Conservation (phyloP, 2,797 vertebrate species). For the Aeoliscus strigatus region DNA sequence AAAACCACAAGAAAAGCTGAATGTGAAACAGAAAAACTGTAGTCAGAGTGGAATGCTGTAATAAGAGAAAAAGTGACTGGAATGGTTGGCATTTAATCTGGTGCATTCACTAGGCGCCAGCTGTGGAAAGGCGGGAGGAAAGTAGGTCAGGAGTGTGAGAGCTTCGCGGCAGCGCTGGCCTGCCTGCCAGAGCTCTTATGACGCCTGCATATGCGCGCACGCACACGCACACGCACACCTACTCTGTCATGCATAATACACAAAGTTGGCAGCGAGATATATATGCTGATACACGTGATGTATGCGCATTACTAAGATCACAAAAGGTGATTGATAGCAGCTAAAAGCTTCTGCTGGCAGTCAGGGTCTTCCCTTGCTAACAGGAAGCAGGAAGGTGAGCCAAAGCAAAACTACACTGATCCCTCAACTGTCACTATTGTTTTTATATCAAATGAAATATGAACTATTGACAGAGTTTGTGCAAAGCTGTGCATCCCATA, state of each 20-base stretch:
- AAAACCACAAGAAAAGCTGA: conserved; percentile 32
- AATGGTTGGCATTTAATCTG: conserved; percentile 66
- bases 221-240: conserved; percentile 16
- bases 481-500: too few species aligned
- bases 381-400: conserved; percentile 34
- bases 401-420: conserved; percentile 13
- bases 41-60: conserved; percentile 43
- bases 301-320: conserved; percentile 11
- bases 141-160: conserved; percentile 73
- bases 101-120: conserved; percentile 57
- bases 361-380: conserved; percentile 41
- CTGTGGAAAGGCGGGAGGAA: conserved; percentile 66
- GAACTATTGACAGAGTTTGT: too few species aligned
- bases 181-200: conserved; percentile 33
- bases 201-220: conserved; percentile 41
- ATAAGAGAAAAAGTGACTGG: conserved; percentile 49
- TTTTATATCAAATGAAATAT: too few species aligned
- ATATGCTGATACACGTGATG: conserved; percentile 14
- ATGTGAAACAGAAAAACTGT: conserved; percentile 26
- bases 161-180: conserved; percentile 44
- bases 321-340: conserved; percentile 54
- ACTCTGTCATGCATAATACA: conserved; percentile 39
- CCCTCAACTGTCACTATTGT: too few species aligned
- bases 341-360: conserved; percentile 61
- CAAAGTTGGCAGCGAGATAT: conserved; percentile 22